A percentile compares a stretch with the other conserved stretches of the same genome.
Evolutionary conservation across 2,797 vertebrate species (phyloP).

Genomic region (Spinus olivaceus): DNA sequence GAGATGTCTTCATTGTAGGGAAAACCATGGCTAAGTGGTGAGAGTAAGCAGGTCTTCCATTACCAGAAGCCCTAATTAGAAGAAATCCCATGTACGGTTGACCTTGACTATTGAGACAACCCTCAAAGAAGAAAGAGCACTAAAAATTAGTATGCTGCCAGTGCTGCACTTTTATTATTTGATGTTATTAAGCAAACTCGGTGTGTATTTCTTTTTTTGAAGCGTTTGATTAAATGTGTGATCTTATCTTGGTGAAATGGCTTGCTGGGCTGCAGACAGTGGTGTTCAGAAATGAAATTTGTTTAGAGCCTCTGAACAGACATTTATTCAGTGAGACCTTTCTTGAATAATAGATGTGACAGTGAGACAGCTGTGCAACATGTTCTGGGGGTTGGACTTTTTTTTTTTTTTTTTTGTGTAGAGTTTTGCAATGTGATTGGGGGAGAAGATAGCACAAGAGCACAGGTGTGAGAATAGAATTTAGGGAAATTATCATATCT

Average conservation of each 20-base stretch:
- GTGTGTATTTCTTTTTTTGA: constrained; percentile 70
- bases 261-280: constrained; percentile 68
- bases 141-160: constrained; percentile 71
- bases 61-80: constrained; percentile 66
- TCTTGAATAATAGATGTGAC: constrained; percentile 74
- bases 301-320: constrained; percentile 71
- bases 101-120: constrained; percentile 64
- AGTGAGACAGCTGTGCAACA: constrained; percentile 37
- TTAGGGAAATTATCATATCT: background rate
- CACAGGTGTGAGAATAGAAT: background rate
- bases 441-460: background rate
- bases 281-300: constrained; percentile 77
- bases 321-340: constrained; percentile 71
- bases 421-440: background rate
- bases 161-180: constrained; percentile 66
- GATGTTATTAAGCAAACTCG: constrained; percentile 69
- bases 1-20: constrained; percentile 48
- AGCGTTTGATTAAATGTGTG: constrained; percentile 74
- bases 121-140: constrained; percentile 62
- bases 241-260: constrained; percentile 73
- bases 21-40: constrained; percentile 26
- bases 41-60: constrained; percentile 46
- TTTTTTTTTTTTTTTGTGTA: background rate
- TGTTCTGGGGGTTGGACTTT: background rate
- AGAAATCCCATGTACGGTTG: constrained; percentile 58